Evolutionary conservation across 2,888 invertebrate species (phyloP).

Genomic region (Oscheius sp.): DNA sequence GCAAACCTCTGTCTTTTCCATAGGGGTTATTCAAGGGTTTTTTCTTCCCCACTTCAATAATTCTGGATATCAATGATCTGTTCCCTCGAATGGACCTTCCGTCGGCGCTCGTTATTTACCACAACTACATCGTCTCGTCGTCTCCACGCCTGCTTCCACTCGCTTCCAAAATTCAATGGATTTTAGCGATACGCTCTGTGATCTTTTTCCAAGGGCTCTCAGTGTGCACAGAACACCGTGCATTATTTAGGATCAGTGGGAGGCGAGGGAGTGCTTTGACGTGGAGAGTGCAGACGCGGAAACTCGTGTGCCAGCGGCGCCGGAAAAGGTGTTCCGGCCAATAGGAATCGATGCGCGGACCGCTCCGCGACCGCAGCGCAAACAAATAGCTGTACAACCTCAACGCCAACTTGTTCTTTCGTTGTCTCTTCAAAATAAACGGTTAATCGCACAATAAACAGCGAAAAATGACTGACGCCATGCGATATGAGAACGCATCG

Average conservation of each 20-base stretch:
- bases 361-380: constrained; percentile 28
- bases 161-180: neutral
- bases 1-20: constrained; percentile 7
- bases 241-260: constrained; percentile 31
- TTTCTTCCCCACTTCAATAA: neutral
- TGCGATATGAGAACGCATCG: neutral
- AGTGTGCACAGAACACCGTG: constrained; percentile 30
- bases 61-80: constrained; percentile 15
- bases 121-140: neutral
- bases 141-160: neutral
- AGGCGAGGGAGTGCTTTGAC: constrained; percentile 29
- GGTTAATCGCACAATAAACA: constrained; percentile 10
- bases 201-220: constrained; percentile 20
- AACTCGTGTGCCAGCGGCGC: constrained; percentile 27
- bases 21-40: constrained; percentile 2
- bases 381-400: constrained; percentile 22
- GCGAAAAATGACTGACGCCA: too few relatives aligned
- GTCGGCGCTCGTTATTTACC: too few relatives aligned
- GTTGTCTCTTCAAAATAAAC: neutral
- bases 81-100: constrained; percentile 13
- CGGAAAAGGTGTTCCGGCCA: constrained; percentile 31
- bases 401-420: constrained; percentile 20
- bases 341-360: constrained; percentile 22
- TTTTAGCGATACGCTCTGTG: constrained; percentile 9
- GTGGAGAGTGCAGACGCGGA: constrained; percentile 28